These are phyloP conservation scores for Epinotia ramella DNA, from an alignment of 2,888 invertebrate genomes.

Conservation along the genomic window DNA sequence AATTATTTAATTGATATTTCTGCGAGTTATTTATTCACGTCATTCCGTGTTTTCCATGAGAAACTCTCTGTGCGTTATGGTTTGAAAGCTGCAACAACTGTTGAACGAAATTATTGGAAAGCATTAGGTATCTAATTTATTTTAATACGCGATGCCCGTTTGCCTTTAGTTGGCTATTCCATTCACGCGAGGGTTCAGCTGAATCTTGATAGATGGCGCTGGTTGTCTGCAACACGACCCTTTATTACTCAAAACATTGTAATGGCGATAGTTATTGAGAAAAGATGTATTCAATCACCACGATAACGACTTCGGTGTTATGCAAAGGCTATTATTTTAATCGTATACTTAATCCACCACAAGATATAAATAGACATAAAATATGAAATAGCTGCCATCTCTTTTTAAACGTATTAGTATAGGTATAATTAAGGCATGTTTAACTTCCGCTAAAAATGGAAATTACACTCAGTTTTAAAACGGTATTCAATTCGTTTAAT, in stretches of 20 bases:
- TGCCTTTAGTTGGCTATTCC: conserved; percentile 17
- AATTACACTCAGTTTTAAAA: conserved; percentile 40
- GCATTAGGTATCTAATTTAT: conserved; percentile 44
- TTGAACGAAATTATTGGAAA: conserved; percentile 41
- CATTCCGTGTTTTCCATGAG: conserved; percentile 80
- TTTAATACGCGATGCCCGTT: conserved; percentile 37
- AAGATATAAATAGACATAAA: conserved; percentile 4
- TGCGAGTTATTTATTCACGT: conserved; percentile 85
- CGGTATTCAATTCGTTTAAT: conserved; percentile 56
- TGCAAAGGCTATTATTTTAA: conserved; percentile 28
- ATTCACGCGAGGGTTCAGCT: conserved; percentile 26
- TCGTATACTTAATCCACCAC: conserved; percentile 15
- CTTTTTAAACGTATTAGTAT: not conserved
- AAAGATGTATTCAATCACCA: conserved; percentile 33
- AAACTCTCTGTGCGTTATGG: conserved; percentile 75
- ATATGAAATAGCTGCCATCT: not conserved
- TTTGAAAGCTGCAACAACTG: conserved; percentile 47
- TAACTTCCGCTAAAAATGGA: conserved; percentile 33
- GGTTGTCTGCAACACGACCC: conserved; percentile 17
- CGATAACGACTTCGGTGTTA: conserved; percentile 24
- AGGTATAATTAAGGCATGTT: not conserved
- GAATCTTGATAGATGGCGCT: conserved; percentile 37
- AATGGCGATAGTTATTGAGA: conserved; percentile 31
- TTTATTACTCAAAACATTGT: conserved; percentile 42
- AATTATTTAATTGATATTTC: conserved; percentile 87